Evolutionary conservation across 35 echinoderm and acorn worm species (phyloP).

Genomic region (Eucidaris tribuloides): DNA sequence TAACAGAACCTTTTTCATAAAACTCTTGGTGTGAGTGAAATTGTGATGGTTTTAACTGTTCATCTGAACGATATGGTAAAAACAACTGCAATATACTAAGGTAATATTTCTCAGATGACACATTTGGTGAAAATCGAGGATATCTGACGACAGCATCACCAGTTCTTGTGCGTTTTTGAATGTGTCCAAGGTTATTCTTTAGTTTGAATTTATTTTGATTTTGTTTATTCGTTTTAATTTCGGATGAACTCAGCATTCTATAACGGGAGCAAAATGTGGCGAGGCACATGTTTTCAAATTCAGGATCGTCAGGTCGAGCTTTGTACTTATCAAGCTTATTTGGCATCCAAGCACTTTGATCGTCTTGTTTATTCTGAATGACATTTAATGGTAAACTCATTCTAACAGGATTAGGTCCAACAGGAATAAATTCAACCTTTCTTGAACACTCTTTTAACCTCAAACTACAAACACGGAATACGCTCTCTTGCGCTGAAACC

Average conservation of each 20-base stretch:
- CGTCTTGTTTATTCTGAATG: too few relatives aligned
- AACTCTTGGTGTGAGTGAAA: conserved; percentile 10
- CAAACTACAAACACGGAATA: too few relatives aligned
- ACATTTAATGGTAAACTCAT: conserved; percentile 16
- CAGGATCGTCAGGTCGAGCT: conserved; percentile 18
- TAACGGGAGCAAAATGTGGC: conserved; percentile 46
- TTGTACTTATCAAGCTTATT: conserved; percentile 52
- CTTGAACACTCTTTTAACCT: too few relatives aligned
- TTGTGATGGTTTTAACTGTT: conserved; percentile 32
- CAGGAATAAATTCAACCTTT: too few relatives aligned
- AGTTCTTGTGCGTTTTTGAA: conserved; percentile 36
- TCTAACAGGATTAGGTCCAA: too few relatives aligned
- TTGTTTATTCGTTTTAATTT: neutral
- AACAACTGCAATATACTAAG: conserved; percentile 34
- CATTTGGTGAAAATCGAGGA: conserved; percentile 8
- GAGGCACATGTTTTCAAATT: conserved; percentile 57
- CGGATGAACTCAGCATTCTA: neutral
- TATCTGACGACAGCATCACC: conserved; percentile 40
- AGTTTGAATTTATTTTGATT: neutral
- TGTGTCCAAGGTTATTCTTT: conserved; percentile 4
- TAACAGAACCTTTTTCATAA: conserved; percentile 20
- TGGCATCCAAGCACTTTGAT: conserved; percentile 31
- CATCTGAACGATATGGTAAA: conserved; percentile 42
- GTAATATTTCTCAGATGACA: conserved; percentile 34
- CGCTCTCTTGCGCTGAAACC: too few relatives aligned